Base-by-base conservation (phyloP, 2,888 invertebrate genomes). In the Unio delphinus region DNA sequence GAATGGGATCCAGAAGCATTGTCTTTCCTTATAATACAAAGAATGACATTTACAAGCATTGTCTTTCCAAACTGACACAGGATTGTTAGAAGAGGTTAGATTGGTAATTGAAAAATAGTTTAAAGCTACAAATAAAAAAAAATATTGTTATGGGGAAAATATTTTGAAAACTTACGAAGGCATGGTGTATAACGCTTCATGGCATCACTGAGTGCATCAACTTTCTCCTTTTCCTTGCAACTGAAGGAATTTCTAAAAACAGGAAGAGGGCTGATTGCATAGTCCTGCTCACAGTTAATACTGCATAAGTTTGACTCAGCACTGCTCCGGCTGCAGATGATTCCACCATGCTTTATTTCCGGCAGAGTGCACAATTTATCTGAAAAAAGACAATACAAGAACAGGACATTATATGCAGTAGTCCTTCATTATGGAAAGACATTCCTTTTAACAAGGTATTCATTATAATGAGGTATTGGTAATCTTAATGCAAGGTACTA, bases 291-390 rank as follows among this genome's bases (percentile, higher is more conserved):
- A 76, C 86, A 86, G 11, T 77, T 69, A 55, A 86, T 75, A 60
- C 76, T 73, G 70, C 84, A 85, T 23, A 78, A 54, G 55, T 65
- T 64, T 55, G 63, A 65, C 7, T 69, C 54, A 17, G 64, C 61
- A 28, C 72, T 65, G 58, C 78, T 75, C 58, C 76, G 70, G 63
- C 75, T 80, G 77, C 86, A 86, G 26, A 79, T 70, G 63, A 86
- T 79, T 11, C 78, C 81, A 4, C 85, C 85, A 73, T 86, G 72
- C n/a, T 75, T 68, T 54, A 86, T 81, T 26, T 79, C 73, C 20
- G 84, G 84, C 30, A 85, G 69, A 59, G 78, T 72, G 67, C 86
- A 86, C 11, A 78, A 64, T 60, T 80, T 75, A 64, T 83, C 84
- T 83, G 76, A 30, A 64, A 55, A 59, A 34, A 70, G 23, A 60